Evolutionary conservation across 2,113 vertebrate genomes (phyloP).

Genomic region (Mugil cephalus): DNA sequence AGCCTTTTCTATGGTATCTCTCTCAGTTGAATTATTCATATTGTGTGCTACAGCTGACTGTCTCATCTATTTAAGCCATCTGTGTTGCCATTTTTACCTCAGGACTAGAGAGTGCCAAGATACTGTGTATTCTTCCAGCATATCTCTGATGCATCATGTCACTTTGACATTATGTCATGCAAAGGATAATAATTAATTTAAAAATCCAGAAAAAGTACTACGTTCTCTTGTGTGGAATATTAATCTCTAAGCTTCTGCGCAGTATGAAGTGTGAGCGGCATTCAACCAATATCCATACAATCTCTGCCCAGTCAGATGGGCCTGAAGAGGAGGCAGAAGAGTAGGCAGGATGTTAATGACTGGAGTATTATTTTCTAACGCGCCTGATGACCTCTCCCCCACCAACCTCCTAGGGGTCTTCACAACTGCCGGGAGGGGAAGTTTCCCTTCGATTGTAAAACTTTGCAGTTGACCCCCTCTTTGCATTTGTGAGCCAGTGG

Average conservation of each 20-base stretch:
- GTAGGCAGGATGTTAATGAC: constrained; percentile 25
- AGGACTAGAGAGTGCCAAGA: constrained; percentile 8
- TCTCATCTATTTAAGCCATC: constrained; percentile 13
- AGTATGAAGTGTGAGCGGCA: too few relatives aligned
- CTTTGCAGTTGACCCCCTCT: constrained; percentile 79
- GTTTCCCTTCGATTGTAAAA: constrained; percentile 78
- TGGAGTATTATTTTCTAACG: neutral
- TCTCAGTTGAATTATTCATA: constrained; percentile 38
- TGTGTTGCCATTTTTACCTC: constrained; percentile 35
- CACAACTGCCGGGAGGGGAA: constrained; percentile 8
- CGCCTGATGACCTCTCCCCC: neutral
- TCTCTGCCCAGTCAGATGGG: neutral
- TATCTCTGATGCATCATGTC: neutral
- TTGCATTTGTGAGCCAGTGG: constrained; percentile 80
- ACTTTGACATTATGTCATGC: too few relatives aligned
- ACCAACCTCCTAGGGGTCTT: neutral
- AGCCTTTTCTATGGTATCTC: constrained; percentile 24
- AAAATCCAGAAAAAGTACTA: too few relatives aligned
- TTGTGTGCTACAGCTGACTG: constrained; percentile 27
- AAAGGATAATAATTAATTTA: constrained; percentile 36
- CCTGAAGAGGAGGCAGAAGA: constrained; percentile 62
- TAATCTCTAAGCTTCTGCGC: too few relatives aligned
- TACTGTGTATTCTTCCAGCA: constrained; percentile 5
- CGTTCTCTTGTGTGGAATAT: neutral
- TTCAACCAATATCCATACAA: neutral